Percentiles rank a stretch among this genome's conserved stretches.
Evolutionary conservation across 2,888 invertebrate species (phyloP).

Genomic region (Sinhomidia bicolor): DNA sequence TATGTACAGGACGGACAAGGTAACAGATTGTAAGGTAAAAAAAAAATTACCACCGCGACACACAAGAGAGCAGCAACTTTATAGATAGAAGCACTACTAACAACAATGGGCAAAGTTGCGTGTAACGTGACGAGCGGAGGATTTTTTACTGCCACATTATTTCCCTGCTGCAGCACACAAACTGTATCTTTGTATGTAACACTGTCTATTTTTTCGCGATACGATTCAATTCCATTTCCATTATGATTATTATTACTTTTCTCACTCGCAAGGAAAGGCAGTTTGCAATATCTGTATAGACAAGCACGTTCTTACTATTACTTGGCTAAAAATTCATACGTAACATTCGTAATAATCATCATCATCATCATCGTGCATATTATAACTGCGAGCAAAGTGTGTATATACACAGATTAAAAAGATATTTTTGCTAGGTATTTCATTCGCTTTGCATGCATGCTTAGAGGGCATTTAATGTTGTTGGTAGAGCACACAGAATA

Average conservation of each 20-base stretch:
- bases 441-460: background rate
- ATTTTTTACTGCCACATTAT: conserved; percentile 9
- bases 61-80: background rate
- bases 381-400: conserved; percentile 33
- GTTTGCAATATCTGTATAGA: background rate
- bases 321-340: conserved; percentile 46
- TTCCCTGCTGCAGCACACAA: conserved; percentile 8
- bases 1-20: conserved; percentile 12
- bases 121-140: conserved; percentile 35
- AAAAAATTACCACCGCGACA: conserved; percentile 8
- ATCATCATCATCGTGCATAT: conserved; percentile 14
- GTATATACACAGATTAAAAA: conserved; percentile 30
- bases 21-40: conserved; percentile 33
- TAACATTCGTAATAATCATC: conserved; percentile 46
- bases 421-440: conserved; percentile 25
- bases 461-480: background rate
- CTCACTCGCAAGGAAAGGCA: no score
- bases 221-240: conserved; percentile 37
- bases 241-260: conserved; percentile 13
- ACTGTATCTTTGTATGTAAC: conserved; percentile 29
- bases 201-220: conserved; percentile 23
- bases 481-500: conserved; percentile 11
- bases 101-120: conserved; percentile 34
- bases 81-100: conserved; percentile 29
- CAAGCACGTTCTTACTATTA: conserved; percentile 58